A percentile compares a stretch with the other conserved stretches of the same genome.
phyloP scores from a whole-genome alignment of 2,888 invertebrate species.

The Crematogaster levior region DNA sequence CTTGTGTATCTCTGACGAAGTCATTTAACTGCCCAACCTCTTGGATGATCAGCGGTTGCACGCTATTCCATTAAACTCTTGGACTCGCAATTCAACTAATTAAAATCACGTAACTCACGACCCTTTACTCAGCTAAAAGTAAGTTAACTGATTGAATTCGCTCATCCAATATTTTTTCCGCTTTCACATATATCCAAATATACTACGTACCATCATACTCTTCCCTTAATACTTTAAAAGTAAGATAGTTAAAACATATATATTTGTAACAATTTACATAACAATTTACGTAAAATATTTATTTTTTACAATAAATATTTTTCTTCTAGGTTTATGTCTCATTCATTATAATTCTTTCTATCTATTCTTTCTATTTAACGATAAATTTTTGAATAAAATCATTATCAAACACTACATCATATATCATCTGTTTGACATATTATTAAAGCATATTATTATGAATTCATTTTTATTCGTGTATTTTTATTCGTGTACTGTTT shows the following conservation, averaged over 20 bases:
- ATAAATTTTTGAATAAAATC: neutral
- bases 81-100: slow-evolving; percentile 33
- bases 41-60: slow-evolving; percentile 26
- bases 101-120: slow-evolving; percentile 32
- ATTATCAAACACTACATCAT: neutral
- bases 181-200: neutral
- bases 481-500: neutral
- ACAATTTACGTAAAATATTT: neutral
- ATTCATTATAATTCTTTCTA: neutral
- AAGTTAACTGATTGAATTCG: slow-evolving; percentile 18
- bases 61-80: slow-evolving; percentile 2
- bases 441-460: neutral
- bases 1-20: slow-evolving; percentile 25
- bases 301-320: slow-evolving; percentile 1
- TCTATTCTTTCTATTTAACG: neutral
- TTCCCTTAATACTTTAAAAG: neutral
- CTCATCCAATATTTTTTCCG: neutral
- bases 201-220: neutral
- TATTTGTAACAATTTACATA: too few species aligned
- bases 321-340: neutral
- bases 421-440: neutral
- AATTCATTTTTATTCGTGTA: too few species aligned
- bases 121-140: neutral
- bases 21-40: slow-evolving; percentile 17
- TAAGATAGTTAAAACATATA: neutral